These are phyloP conservation scores for Pseudomyrmex cubaensis DNA, from an alignment of 1,140 invertebrate species.

Conservation along the genomic window DNA sequence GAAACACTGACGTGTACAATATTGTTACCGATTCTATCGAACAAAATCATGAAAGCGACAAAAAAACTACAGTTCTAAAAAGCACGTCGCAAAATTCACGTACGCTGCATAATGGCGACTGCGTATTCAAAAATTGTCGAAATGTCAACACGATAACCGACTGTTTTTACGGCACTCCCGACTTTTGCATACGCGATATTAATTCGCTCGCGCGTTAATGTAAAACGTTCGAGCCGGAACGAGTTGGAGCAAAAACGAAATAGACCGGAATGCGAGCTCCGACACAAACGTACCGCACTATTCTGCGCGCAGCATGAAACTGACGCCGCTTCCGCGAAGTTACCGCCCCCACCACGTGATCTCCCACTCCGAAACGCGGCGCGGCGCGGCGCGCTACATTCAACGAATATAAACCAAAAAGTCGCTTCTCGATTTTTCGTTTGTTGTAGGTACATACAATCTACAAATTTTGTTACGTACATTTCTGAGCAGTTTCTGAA, in stretches of 20 bases:
- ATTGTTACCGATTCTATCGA: not conserved
- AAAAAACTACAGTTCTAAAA: too few relatives aligned
- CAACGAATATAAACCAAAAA: not conserved
- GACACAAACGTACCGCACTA: constrained; percentile 20
- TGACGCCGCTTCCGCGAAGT: constrained; percentile 66
- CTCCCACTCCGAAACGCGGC: constrained; percentile 57
- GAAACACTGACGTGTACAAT: not conserved
- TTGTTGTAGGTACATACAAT: not conserved
- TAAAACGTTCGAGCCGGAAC: not conserved
- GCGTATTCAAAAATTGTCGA: not conserved
- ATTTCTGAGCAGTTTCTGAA: not conserved
- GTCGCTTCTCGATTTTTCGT: constrained; percentile 1
- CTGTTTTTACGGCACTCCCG: not conserved
- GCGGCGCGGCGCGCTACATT: constrained; percentile 16
- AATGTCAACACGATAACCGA: not conserved
- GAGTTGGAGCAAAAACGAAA: not conserved
- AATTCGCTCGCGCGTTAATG: not conserved
- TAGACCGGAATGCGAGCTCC: not conserved
- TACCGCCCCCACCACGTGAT: constrained; percentile 54
- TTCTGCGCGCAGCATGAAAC: constrained; percentile 76
- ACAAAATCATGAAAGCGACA: not conserved
- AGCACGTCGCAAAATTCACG: too few relatives aligned
- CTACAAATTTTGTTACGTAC: not conserved
- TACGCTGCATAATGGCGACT: too few relatives aligned
- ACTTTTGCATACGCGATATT: not conserved